Evolutionary conservation across 2,797 vertebrate genomes (phyloP), one percentile per base, ranked within the genome.

Genomic region (Zalophus californianus): DNA sequence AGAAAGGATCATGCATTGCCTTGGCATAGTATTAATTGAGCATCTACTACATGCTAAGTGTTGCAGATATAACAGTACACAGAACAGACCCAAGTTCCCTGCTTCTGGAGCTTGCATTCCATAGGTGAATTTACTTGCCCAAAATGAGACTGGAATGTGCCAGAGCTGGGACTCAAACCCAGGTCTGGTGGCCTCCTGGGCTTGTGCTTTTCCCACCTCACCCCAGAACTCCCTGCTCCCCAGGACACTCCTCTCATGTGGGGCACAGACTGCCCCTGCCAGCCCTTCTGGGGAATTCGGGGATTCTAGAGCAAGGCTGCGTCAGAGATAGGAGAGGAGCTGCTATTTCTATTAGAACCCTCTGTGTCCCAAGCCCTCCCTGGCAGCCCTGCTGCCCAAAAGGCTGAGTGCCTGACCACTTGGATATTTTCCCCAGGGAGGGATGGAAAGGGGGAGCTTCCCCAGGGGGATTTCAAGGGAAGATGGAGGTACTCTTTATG

Each of bases 401-500:
- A 96, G 72, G 48, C 2, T 3, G 44, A 66, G 58, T 29, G 41
- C 56, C 35, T n/a, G 18, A 84, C 32, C 52, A 5, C 12, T 32
- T 18, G 14, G 66, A 44, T 66, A 8, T 75, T 94, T 89, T 79
- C 70, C 80, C 87, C 62, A 3, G 27, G 66, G 16, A 52, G 27
- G 27, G 50, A 16, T 52, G 27, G 54, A 70, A 44, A 44, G 15
- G 23, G 20, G 56, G 56, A 88, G 91, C 94, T 97, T 90, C 90
- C 87, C 27, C n/a, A 48, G 20, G 44, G 82, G 91, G 89, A 70
- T 94, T 97, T 95, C 41, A 54, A 25, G 64, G 58, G 48, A 70
- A 86, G 52, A 38, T 16, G 35, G 38, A 29, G 44, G 38, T 78
- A 60, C 35, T 77, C 58, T 90, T 66, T 86, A 20, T 77, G 23